A percentile compares a stretch with the other conserved stretches of the same genome.
phyloP scores from a whole-genome alignment of 2,888 invertebrate genomes.

The Tenthredo scrophulariae region DNA sequence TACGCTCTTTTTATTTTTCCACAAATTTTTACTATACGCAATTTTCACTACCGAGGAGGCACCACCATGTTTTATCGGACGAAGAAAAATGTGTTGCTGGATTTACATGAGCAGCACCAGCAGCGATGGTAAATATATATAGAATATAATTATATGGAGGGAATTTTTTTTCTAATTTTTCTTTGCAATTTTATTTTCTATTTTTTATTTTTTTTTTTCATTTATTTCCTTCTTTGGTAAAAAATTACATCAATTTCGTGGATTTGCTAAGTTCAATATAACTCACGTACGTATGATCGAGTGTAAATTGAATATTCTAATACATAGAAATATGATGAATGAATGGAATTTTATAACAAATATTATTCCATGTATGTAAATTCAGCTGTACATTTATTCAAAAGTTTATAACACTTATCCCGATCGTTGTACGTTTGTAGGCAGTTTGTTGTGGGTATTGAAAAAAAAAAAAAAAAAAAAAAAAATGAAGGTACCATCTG shows the following conservation, averaged over 20 bases:
- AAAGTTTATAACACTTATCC: not conserved
- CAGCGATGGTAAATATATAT: not conserved
- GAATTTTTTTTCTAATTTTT: not conserved
- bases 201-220: not conserved
- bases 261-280: not conserved
- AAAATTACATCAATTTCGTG: not conserved
- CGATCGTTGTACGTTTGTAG: not conserved
- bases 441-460: slow-evolving; percentile 12
- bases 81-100: not conserved
- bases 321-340: not conserved
- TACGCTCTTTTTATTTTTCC: slow-evolving; percentile 14
- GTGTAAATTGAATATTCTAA: not conserved
- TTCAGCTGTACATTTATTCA: not conserved
- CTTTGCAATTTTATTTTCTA: too few species aligned
- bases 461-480: not conserved
- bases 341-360: not conserved
- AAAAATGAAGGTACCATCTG: slow-evolving; percentile 22
- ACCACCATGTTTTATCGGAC: not conserved
- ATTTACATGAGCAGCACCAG: not conserved
- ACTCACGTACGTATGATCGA: not conserved
- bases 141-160: not conserved
- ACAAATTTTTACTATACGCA: not conserved
- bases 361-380: not conserved
- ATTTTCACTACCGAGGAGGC: not conserved
- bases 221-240: not conserved